Conservation (phyloP, 2,888 invertebrate genomes). For the Lasioglossum leucozonium region DNA sequence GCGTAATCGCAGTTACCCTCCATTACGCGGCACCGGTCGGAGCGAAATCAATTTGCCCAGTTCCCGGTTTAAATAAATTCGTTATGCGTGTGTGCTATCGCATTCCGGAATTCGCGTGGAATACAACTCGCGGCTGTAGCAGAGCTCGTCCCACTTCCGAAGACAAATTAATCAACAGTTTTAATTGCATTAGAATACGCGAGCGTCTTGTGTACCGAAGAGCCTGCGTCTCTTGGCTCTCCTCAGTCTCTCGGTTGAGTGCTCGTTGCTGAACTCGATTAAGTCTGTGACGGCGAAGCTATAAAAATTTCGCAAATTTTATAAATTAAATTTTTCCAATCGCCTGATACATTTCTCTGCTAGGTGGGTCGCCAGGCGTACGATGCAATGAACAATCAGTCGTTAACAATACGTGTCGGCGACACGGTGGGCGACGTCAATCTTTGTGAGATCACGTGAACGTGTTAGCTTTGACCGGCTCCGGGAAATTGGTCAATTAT, state of each 20-base stretch:
- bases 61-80: neutral
- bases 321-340: neutral
- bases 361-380: too few species aligned
- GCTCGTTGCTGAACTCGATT: slow-evolving; percentile 6
- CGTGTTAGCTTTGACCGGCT: neutral
- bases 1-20: neutral
- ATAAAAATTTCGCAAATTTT: neutral
- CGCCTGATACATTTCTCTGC: neutral
- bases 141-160: slow-evolving; percentile 14
- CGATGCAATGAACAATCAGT: too few species aligned
- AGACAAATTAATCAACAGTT: slow-evolving; percentile 38
- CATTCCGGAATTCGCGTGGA: neutral
- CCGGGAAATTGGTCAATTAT: slow-evolving; percentile 1
- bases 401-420: neutral
- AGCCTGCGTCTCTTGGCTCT: too few species aligned
- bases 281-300: neutral
- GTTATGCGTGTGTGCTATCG: neutral
- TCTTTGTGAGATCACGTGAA: neutral
- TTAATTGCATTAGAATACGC: slow-evolving; percentile 24
- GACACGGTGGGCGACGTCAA: neutral
- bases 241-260: slow-evolving; percentile 5
- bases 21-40: neutral
- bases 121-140: neutral
- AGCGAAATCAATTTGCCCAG: slow-evolving; percentile 19
- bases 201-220: neutral